Percentiles rank a stretch among this genome's conserved stretches.
Conservation (phyloP, 2,888 invertebrate genomes). For the Pseudoips prasinana region DNA sequence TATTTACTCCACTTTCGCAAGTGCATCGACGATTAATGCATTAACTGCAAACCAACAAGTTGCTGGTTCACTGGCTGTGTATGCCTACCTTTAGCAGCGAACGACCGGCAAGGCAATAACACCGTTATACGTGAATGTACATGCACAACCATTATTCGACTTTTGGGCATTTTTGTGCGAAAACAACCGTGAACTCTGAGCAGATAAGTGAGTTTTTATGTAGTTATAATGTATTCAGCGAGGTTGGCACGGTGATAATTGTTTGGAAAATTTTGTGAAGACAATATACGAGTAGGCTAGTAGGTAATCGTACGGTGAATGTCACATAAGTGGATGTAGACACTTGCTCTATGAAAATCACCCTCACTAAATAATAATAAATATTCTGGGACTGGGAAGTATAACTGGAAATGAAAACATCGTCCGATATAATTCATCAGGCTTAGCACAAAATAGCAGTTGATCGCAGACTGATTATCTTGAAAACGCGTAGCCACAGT, state of each 20-base stretch:
- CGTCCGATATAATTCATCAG: too few relatives aligned
- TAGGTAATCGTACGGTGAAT: constrained; percentile 3
- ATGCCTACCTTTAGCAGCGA: constrained; percentile 16
- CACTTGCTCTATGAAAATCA: too few relatives aligned
- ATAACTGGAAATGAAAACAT: too few relatives aligned
- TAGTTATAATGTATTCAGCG: constrained; percentile 16
- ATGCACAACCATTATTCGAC: constrained; percentile 22
- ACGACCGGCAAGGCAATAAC: constrained; percentile 35
- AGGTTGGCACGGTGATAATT: constrained; percentile 9
- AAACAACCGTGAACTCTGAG: constrained; percentile 22
- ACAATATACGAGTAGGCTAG: background rate
- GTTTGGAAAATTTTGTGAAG: constrained; percentile 6
- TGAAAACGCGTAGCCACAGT: too few relatives aligned
- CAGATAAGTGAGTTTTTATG: constrained; percentile 14
- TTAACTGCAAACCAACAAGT: constrained; percentile 19
- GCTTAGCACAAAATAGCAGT: too few relatives aligned
- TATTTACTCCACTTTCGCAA: too few relatives aligned
- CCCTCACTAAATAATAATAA: too few relatives aligned
- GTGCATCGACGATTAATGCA: too few relatives aligned
- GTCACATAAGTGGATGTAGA: too few relatives aligned
- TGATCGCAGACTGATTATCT: too few relatives aligned
- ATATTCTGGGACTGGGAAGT: too few relatives aligned
- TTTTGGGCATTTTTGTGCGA: constrained; percentile 25
- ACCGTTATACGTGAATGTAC: constrained; percentile 28
- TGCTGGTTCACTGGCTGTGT: constrained; percentile 15